Percentiles rank a stretch among this genome's conserved stretches.
Conservation (phyloP, 2,888 invertebrate genomes). For the Euzophera pinguis region DNA sequence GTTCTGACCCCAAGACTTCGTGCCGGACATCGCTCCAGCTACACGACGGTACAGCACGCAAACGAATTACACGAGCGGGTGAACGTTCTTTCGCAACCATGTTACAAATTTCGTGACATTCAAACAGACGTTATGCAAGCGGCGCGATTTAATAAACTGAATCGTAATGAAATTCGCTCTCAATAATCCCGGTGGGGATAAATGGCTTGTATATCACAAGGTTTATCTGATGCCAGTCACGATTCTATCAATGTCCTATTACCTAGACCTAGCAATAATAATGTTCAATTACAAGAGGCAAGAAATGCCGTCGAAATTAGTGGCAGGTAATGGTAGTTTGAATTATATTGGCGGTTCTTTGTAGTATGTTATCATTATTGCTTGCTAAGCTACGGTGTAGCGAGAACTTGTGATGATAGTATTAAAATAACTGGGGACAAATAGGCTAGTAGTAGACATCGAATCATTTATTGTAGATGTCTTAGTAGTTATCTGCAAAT, state of each 20-base stretch:
- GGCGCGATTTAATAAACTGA: slow-evolving; percentile 37
- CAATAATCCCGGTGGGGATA: slow-evolving; percentile 36
- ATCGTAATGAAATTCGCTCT: slow-evolving; percentile 37
- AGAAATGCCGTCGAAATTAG: slow-evolving; percentile 41
- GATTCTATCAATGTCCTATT: slow-evolving; percentile 48
- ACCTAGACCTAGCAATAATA: slow-evolving; percentile 45
- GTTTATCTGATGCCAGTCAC: slow-evolving; percentile 55
- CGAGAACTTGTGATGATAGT: too few relatives aligned
- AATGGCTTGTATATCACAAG: slow-evolving; percentile 43
- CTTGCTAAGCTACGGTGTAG: neutral
- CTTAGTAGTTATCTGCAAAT: too few relatives aligned
- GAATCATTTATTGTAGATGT: too few relatives aligned
- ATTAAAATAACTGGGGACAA: too few relatives aligned
- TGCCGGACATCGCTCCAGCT: slow-evolving; percentile 50
- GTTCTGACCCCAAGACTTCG: slow-evolving; percentile 58
- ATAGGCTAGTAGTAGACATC: too few relatives aligned
- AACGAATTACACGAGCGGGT: slow-evolving; percentile 52
- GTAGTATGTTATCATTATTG: neutral
- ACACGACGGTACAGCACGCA: slow-evolving; percentile 47
- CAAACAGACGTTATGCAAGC: slow-evolving; percentile 46
- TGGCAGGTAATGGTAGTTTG: slow-evolving; percentile 36
- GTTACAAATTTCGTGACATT: slow-evolving; percentile 55
- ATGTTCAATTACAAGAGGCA: slow-evolving; percentile 50
- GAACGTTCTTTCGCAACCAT: slow-evolving; percentile 48
- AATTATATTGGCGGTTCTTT: neutral